Base-by-base conservation (phyloP, 2,797 vertebrate species). In the Hydrolagus colliei region DNA sequence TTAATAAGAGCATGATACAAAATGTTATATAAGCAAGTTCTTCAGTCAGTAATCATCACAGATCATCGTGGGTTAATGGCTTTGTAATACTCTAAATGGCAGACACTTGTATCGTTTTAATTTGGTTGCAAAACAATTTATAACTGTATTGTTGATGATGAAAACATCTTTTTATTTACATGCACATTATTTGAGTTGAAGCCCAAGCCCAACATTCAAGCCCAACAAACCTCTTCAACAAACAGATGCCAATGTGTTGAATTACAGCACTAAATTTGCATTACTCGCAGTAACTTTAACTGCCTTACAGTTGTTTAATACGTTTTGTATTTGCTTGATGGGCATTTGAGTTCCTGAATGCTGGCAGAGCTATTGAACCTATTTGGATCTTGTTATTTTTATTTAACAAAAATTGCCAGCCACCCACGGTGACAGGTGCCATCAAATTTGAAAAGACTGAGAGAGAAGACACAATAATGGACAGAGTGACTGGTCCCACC, bases 21-120 rank as follows among this genome's bases (percentile, higher is more conserved):
- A 52, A 35, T 71, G 32, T 84, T 84, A 84, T 41, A 84, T 84
- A 32, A 71, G n/a, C 27, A 14, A 71, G 71, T 71, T 84, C 65
- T n/a, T 67, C 27, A 20, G 0, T 84, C 65, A 12, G 65, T 71
- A 84, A 68, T 84, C 65, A 84, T 35, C 32, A 71, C 12, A 2
- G 27, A 27, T 9, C 63, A 82, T 2, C 14, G 9, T 67, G 2
- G 65, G 63, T 1, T 84, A 71, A 84, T 84, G 65, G 41, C 27
- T n/a, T 84, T 13, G 41, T 27, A 20, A 71, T 27, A 35, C 41
- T 9, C 9, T 35, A 35, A 71, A 67, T 9, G 20, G 72, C 32
- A 80, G n/a, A 16, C 32, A 80, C 7, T 35, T 65, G 32, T 13
- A 80, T 67, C 7, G 59, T 18, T 80, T 80, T 63, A 14, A 22